phyloP scores from a whole-genome alignment of 2,888 invertebrate genomes.

The Cryptus viduatorius region DNA sequence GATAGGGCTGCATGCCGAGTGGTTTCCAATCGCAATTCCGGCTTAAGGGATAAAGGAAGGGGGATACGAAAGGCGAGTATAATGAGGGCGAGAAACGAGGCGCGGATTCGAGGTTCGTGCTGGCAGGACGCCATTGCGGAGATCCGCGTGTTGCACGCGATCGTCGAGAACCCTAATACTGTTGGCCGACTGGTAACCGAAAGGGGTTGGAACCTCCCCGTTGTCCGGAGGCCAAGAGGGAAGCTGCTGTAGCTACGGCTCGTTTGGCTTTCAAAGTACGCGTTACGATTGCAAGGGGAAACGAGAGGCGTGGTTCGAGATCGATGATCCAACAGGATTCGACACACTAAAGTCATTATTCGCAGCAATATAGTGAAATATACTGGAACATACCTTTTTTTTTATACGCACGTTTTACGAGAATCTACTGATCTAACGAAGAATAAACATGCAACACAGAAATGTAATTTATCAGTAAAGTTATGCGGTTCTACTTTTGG shows the following conservation, averaged over 20 bases:
- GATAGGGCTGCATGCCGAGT: slow-evolving; percentile 26
- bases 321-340: slow-evolving; percentile 46
- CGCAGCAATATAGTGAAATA: background rate
- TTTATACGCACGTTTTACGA: slow-evolving; percentile 31
- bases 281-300: slow-evolving; percentile 19
- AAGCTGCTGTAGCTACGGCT: slow-evolving; percentile 14
- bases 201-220: slow-evolving; percentile 59
- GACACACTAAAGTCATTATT: background rate
- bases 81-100: slow-evolving; percentile 15
- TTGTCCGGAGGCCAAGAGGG: slow-evolving; percentile 18
- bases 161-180: slow-evolving; percentile 6
- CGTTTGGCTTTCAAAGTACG: background rate
- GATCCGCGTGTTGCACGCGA: slow-evolving; percentile 56
- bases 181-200: slow-evolving; percentile 38
- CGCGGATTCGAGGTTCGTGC: slow-evolving; percentile 15
- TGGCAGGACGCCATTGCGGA: slow-evolving; percentile 44
- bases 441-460: slow-evolving; percentile 60
- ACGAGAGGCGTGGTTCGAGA: slow-evolving; percentile 61
- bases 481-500: background rate
- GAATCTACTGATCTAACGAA: slow-evolving; percentile 49
- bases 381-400: background rate
- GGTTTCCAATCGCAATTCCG: slow-evolving; percentile 42
- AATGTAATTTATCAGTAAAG: background rate
- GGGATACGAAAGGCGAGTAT: slow-evolving; percentile 53
- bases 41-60: slow-evolving; percentile 35